Percentiles rank a stretch among this genome's conserved stretches.
Conservation (phyloP, 2,888 invertebrate species). For the Drosophila merina region DNA sequence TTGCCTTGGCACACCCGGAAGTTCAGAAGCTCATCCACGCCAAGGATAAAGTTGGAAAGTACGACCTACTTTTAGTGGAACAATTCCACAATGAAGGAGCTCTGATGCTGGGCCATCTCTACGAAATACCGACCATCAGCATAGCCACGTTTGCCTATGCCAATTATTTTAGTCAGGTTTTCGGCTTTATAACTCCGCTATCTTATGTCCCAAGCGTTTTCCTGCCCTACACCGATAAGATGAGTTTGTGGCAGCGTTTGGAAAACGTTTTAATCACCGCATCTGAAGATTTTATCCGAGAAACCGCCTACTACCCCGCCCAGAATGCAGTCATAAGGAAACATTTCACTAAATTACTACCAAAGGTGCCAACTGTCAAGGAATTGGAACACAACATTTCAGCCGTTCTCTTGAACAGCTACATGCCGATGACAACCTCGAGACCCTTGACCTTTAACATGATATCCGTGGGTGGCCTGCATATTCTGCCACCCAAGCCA, state of each 20-base stretch:
- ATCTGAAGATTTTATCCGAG: conserved; percentile 66
- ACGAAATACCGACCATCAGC: conserved; percentile 81
- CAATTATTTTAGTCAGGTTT: conserved; percentile 81
- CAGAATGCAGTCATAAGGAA: conserved; percentile 75
- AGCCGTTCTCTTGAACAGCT: conserved; percentile 84
- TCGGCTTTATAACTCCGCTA: conserved; percentile 83
- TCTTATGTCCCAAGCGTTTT: conserved; percentile 84
- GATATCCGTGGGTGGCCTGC: conserved; percentile 85
- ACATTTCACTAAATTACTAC: conserved; percentile 65
- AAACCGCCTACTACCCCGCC: conserved; percentile 71
- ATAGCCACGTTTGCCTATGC: conserved; percentile 81
- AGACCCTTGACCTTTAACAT: conserved; percentile 83
- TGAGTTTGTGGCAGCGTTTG: conserved; percentile 85
- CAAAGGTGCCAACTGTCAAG: conserved; percentile 78
- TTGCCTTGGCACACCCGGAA: conserved; percentile 71
- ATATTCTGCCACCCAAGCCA: conserved; percentile 81
- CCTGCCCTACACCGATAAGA: conserved; percentile 82
- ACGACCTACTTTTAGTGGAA: conserved; percentile 82
- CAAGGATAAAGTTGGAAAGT: conserved; percentile 71
- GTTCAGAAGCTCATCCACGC: conserved; percentile 71
- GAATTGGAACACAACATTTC: conserved; percentile 84
- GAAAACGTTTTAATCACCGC: conserved; percentile 83
- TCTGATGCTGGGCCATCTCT: conserved; percentile 80
- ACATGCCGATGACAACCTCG: conserved; percentile 82
- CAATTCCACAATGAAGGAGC: conserved; percentile 83